A percentile compares a stretch with the other conserved stretches of the same genome.
These are phyloP conservation scores for Ecdyonurus torrentis DNA, from an alignment of 2,888 invertebrate species.

Conservation along the genomic window DNA sequence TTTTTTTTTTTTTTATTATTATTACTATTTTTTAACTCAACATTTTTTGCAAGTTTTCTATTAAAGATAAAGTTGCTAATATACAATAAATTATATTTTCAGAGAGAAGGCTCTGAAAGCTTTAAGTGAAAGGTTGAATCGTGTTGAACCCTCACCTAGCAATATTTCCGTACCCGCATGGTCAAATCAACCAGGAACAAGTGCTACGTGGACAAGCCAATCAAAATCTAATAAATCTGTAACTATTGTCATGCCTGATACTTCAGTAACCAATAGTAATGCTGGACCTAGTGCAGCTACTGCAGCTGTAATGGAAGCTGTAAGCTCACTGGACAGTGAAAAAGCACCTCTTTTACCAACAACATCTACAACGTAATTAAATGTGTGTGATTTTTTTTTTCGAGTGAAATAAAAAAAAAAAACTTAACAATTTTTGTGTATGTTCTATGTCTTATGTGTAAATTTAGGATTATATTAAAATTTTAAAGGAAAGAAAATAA, in stretches of 20 bases:
- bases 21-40: too few species aligned
- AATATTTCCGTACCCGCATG: conserved; percentile 2
- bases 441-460: too few species aligned
- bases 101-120: conserved; percentile 94
- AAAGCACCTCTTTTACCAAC: background rate
- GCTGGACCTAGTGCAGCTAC: conserved; percentile 23
- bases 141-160: conserved; percentile 12
- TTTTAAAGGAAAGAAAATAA: too few species aligned
- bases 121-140: conserved; percentile 61
- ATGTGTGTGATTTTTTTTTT: too few species aligned
- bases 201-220: background rate
- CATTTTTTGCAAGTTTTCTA: too few species aligned
- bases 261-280: conserved; percentile 23
- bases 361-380: too few species aligned
- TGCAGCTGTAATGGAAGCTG: conserved; percentile 23
- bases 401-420: too few species aligned
- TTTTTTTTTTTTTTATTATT: too few species aligned
- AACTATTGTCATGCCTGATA: conserved; percentile 9
- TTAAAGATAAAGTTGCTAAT: background rate
- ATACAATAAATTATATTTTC: conserved; percentile 22
- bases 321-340: conserved; percentile 10
- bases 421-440: too few species aligned
- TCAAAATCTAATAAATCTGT: conserved; percentile 6
- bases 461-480: too few species aligned
- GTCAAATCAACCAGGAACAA: conserved; percentile 1